phyloP scores from a whole-genome alignment of 2,113 vertebrate species.

The Lepisosteus oculatus region DNA sequence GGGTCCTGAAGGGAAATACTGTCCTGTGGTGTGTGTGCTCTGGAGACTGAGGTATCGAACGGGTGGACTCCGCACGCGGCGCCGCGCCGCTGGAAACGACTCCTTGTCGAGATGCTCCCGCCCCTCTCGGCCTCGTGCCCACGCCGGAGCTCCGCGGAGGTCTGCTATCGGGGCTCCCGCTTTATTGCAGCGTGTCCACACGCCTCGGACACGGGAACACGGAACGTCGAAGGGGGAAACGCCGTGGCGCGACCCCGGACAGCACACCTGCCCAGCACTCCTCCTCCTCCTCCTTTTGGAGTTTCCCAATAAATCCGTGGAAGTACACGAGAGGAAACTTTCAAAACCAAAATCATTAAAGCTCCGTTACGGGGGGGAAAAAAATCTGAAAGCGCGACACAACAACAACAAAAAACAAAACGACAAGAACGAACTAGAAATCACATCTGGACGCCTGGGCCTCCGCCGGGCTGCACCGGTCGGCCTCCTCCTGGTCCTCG shows the following conservation, averaged over 20 bases:
- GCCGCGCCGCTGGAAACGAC: slow-evolving; percentile 67
- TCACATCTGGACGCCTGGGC: slow-evolving; percentile 62
- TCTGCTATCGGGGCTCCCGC: slow-evolving; percentile 74
- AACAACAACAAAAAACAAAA: slow-evolving; percentile 38
- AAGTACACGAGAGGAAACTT: slow-evolving; percentile 18
- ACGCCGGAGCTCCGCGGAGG: slow-evolving; percentile 70
- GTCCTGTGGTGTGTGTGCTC: slow-evolving; percentile 65
- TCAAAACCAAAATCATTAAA: slow-evolving; percentile 40
- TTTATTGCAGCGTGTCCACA: slow-evolving; percentile 80
- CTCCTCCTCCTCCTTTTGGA: no score
- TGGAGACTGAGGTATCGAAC: slow-evolving; percentile 73
- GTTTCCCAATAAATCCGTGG: no score
- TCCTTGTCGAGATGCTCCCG: slow-evolving; percentile 68
- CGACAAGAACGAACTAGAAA: slow-evolving; percentile 46
- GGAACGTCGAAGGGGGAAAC: no score
- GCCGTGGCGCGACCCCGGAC: no score
- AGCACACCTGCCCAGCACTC: no score
- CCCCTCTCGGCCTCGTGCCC: slow-evolving; percentile 62
- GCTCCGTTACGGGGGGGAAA: slow-evolving; percentile 37
- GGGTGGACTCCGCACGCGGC: slow-evolving; percentile 65
- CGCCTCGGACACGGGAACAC: slow-evolving; percentile 54
- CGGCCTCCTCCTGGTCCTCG: slow-evolving; percentile 52
- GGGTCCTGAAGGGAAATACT: slow-evolving; percentile 63
- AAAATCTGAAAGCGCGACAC: not conserved
- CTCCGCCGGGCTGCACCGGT: slow-evolving; percentile 63